Conservation (phyloP, 2,113 vertebrate genomes). For the Sorex araneus region DNA sequence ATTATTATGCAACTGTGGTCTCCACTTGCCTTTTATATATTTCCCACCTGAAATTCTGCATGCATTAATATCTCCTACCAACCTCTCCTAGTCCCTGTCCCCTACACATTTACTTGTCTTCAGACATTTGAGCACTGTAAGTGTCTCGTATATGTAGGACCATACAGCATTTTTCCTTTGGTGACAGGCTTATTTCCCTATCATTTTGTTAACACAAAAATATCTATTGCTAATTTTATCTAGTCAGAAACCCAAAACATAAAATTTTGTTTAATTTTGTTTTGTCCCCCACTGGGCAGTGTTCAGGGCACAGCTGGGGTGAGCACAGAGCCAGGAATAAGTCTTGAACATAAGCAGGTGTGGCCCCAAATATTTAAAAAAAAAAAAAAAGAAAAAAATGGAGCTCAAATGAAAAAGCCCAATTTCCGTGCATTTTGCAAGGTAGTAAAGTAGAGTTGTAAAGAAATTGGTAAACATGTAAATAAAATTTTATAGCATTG, state of each 20-base stretch:
- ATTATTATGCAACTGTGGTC: not conserved
- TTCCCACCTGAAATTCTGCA: not conserved
- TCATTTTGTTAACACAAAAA: constrained; percentile 1
- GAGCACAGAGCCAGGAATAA: too few species aligned
- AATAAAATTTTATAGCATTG: too few species aligned
- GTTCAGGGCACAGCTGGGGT: too few species aligned
- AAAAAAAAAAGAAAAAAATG: too few species aligned
- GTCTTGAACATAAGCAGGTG: too few species aligned
- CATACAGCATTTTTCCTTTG: not conserved
- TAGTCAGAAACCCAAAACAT: constrained; percentile 20
- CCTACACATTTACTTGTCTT: not conserved
- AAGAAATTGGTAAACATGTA: too few species aligned
- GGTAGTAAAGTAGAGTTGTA: too few species aligned
- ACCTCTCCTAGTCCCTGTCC: not conserved
- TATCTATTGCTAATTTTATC: constrained; percentile 42
- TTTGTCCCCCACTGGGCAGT: too few species aligned
- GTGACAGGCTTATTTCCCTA: not conserved
- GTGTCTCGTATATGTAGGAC: not conserved
- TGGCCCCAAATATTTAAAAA: too few species aligned
- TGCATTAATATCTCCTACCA: not conserved
- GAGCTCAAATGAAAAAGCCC: too few species aligned
- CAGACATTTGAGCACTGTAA: not conserved
- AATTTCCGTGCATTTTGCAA: too few species aligned
- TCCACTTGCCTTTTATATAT: not conserved
- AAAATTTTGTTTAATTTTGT: not conserved